Evolutionary conservation across 2,888 invertebrate species (phyloP).

Genomic region (Dilophus febrilis): DNA sequence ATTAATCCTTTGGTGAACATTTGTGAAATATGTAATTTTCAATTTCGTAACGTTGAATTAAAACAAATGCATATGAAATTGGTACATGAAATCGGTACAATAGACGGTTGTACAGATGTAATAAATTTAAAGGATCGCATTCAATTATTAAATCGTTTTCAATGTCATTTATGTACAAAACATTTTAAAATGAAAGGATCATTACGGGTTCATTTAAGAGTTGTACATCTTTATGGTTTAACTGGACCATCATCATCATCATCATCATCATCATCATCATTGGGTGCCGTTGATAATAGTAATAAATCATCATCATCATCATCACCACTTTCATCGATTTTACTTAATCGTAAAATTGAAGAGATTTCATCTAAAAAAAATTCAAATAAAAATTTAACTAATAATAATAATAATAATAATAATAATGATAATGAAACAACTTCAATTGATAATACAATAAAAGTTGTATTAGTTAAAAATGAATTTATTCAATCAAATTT

Average conservation of each 20-base stretch:
- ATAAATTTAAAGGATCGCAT: slow-evolving; percentile 20
- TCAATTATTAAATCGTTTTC: slow-evolving; percentile 34
- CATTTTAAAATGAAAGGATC: slow-evolving; percentile 69
- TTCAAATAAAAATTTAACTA: too few species aligned
- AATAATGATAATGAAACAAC: too few species aligned
- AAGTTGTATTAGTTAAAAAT: too few species aligned
- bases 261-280: not conserved
- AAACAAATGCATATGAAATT: slow-evolving; percentile 58
- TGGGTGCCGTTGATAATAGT: not conserved
- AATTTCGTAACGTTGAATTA: slow-evolving; percentile 51
- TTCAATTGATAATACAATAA: too few species aligned
- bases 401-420: too few species aligned
- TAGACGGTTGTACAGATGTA: slow-evolving; percentile 15
- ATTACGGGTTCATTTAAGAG: slow-evolving; percentile 62
- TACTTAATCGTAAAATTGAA: too few species aligned
- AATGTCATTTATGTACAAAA: slow-evolving; percentile 64
- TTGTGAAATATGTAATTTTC: slow-evolving; percentile 55
- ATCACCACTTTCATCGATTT: slow-evolving; percentile 25
- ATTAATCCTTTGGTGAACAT: too few species aligned
- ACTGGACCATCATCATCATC: not conserved
- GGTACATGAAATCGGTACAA: slow-evolving; percentile 34
- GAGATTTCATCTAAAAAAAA: too few species aligned
- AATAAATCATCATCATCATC: not conserved
- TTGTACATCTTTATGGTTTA: slow-evolving; percentile 44
- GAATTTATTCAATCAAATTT: too few species aligned